Percentiles rank a stretch among this genome's conserved stretches.
These are phyloP conservation scores for Macaca nemestrina DNA, from an alignment of 2,113 vertebrate species.

Conservation along the genomic window DNA sequence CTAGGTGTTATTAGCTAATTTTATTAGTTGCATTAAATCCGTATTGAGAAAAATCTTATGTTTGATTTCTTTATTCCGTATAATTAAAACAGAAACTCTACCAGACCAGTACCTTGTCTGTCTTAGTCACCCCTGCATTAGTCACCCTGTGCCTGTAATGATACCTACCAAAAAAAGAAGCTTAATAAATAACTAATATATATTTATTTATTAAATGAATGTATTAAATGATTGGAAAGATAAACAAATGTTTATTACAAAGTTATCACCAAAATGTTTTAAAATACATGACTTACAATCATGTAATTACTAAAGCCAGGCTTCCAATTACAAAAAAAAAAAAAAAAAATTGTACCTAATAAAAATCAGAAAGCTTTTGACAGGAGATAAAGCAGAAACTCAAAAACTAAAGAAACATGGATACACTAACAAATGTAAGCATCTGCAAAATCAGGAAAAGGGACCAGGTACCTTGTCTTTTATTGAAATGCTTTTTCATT, in stretches of 20 bases:
- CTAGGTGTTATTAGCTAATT: background rate
- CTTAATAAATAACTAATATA: background rate
- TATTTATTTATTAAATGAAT: background rate
- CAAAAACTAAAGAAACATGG: background rate
- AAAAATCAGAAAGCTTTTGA: background rate
- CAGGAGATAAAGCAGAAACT: background rate
- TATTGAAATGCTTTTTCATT: background rate
- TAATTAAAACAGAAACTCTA: background rate
- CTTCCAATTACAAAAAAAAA: background rate
- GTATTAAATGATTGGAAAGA: background rate
- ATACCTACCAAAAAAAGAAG: background rate
- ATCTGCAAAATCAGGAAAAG: background rate
- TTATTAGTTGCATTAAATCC: background rate
- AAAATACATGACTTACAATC: background rate
- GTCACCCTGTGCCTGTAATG: background rate
- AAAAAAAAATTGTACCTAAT: no score
- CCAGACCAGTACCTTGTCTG: background rate
- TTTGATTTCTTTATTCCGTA: background rate
- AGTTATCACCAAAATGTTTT: background rate
- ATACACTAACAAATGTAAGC: background rate
- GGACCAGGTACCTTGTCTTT: background rate
- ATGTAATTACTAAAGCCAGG: background rate
- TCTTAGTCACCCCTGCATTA: background rate
- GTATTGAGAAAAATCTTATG: background rate
- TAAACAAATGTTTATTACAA: background rate